phyloP scores from a whole-genome alignment of 2,113 vertebrate species.

The Anthoscopus minutus region DNA sequence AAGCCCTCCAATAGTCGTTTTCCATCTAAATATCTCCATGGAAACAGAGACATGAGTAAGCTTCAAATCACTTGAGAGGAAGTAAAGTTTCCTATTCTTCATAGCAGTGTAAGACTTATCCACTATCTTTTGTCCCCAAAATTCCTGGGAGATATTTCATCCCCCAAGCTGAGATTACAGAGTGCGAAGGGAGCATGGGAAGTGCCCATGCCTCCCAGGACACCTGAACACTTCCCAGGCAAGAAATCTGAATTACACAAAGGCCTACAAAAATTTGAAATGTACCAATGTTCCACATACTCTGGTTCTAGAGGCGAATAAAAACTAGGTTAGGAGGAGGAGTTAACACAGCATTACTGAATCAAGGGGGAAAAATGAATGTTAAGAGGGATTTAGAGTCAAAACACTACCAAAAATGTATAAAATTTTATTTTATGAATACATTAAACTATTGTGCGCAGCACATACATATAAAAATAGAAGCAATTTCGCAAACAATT shows the following conservation, averaged over 20 bases:
- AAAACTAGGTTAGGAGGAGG: not conserved
- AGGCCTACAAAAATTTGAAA: not conserved
- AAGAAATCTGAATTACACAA: not conserved
- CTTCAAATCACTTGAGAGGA: not conserved
- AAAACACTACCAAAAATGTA: constrained; percentile 69
- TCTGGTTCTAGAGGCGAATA: not conserved
- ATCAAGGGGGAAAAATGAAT: not conserved
- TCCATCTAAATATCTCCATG: not conserved
- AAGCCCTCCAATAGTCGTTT: not conserved
- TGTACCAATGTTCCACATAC: not conserved
- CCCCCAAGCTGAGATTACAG: too few relatives aligned
- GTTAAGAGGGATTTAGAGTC: constrained; percentile 49
- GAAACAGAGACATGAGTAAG: not conserved
- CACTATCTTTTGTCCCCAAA: not conserved
- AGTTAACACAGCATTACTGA: not conserved
- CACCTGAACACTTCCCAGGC: not conserved
- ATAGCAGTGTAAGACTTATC: not conserved
- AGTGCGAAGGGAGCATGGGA: not conserved
- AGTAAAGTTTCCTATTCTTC: not conserved
- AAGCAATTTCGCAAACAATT: constrained; percentile 85
- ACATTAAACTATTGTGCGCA: constrained; percentile 90
- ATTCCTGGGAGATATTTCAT: not conserved
- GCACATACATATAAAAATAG: constrained; percentile 97
- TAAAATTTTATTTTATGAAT: constrained; percentile 87
- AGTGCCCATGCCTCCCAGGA: rapidly evolving